Conservation (phyloP, 2,888 invertebrate genomes). For the Yponomeuta sedellus region DNA sequence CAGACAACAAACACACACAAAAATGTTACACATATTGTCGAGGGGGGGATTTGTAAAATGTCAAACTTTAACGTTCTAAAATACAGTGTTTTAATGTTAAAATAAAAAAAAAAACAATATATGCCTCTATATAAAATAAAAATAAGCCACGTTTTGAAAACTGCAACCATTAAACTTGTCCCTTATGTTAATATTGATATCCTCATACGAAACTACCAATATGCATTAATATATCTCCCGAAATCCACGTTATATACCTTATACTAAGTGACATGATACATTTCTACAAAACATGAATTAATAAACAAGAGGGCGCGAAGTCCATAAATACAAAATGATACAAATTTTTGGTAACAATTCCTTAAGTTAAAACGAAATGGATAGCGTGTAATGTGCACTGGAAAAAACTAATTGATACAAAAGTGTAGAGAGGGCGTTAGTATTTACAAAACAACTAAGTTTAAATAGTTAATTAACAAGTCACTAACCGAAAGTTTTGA, state of each 20-base stretch:
- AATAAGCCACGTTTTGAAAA: constrained; percentile 18
- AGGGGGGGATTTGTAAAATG: constrained; percentile 34
- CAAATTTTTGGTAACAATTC: constrained; percentile 74
- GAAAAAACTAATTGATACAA: constrained; percentile 38
- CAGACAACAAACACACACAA: constrained; percentile 21
- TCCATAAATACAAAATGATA: constrained; percentile 55
- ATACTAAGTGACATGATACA: constrained; percentile 30
- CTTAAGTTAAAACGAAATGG: constrained; percentile 44
- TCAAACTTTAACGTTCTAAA: constrained; percentile 35
- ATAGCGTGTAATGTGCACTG: constrained; percentile 35
- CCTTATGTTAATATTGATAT: constrained; percentile 21
- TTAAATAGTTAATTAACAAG: constrained; percentile 41
- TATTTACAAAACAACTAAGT: constrained; percentile 28
- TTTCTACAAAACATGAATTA: constrained; percentile 43
- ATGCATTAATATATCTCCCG: constrained; percentile 31
- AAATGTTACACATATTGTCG: constrained; percentile 28
- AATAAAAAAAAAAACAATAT: constrained; percentile 32
- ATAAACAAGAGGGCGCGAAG: constrained; percentile 35
- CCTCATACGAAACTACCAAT: neutral
- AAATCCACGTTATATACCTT: constrained; percentile 29
- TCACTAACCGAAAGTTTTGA: constrained; percentile 54
- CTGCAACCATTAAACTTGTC: constrained; percentile 14
- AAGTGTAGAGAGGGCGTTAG: constrained; percentile 37
- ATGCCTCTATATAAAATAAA: constrained; percentile 34
- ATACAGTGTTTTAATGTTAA: constrained; percentile 36